Base-by-base conservation (phyloP, 2,888 invertebrate species). In the Ectropis crepuscularia region DNA sequence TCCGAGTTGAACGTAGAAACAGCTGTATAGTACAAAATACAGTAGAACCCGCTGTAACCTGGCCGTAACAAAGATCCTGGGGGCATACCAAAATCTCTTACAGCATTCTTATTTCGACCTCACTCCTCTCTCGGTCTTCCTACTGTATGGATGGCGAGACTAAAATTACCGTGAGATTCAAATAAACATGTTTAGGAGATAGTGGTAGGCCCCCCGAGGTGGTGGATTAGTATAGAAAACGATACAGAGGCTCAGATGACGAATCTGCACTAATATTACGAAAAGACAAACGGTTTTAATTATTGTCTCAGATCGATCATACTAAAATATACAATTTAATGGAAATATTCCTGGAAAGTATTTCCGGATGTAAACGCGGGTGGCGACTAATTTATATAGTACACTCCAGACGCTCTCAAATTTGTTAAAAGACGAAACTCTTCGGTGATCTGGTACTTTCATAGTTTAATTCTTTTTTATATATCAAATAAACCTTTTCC, bases 401-500 rank as follows among this genome's bases (percentile, higher is more conserved):
- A 61, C 53, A 58, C 49, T 53, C 57, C 65, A 57, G 58, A 73
- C 74, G 76, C 76, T 78, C 76, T 61, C 74, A 72, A 74, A 74
- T 75, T 79, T 78, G 78, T 72, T 67, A 65, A 72, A 68, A 51
- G 10, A 28, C 49, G 57, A 81, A 82, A 81, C 82, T 85, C 82
- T 85, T 83, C 81, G 92, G 90, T 92, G 90, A 90, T 88, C 87
- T 89, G 92, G 92, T 88, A 83, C 85, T 88, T 77, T 79, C 66
- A 78, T 84, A 87, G 82, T 83, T 86, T 82, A 85, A 86, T 87
- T 84, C 82, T 83, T 85, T 86, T 89, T 86, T 88, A 89, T 89
- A 90, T 89, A 89, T 89, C 84, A 87, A 90, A 91, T 89, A 81
- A 90, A 91, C 88, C 91, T 90, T 90, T 90, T 88, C 90, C 88